Conservation (phyloP, 2,888 invertebrate genomes). For the Drosophila rubida region DNA sequence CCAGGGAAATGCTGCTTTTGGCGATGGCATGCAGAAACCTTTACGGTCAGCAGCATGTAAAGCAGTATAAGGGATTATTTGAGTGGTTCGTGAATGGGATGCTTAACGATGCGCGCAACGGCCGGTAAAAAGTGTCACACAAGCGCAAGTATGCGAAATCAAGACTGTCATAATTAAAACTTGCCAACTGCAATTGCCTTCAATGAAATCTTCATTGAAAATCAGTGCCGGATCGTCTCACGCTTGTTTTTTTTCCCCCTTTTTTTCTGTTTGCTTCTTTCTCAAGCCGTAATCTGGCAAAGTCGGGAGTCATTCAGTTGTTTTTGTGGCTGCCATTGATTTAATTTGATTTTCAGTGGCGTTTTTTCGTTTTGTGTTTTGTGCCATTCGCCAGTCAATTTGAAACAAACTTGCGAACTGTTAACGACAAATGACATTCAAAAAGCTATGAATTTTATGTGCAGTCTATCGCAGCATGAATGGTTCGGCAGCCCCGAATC, state of each 20-base stretch:
- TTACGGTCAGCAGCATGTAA: conserved; percentile 29
- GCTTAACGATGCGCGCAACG: conserved; percentile 1
- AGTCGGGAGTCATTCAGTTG: conserved; percentile 18
- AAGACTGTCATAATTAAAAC: conserved; percentile 1
- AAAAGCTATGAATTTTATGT: conserved; percentile 74
- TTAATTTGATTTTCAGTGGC: conserved; percentile 25
- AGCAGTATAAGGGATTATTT: conserved; percentile 35
- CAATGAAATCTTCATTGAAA: neutral
- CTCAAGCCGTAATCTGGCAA: neutral
- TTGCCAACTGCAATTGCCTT: neutral
- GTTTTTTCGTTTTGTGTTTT: neutral
- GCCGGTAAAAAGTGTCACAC: neutral
- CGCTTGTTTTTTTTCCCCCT: too few species aligned
- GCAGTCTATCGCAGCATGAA: conserved; percentile 57
- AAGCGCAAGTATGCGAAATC: neutral
- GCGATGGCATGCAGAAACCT: conserved; percentile 32
- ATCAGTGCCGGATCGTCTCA: neutral
- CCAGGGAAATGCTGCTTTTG: conserved; percentile 24
- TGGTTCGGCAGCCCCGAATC: conserved; percentile 15
- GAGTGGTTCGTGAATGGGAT: conserved; percentile 23
- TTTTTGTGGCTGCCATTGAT: conserved; percentile 37
- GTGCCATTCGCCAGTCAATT: conserved; percentile 44
- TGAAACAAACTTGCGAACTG: conserved; percentile 68
- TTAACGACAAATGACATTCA: conserved; percentile 79
- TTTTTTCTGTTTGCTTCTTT: conserved; percentile 13